phyloP scores from a whole-genome alignment of 2,113 vertebrate species.

The Cyphomyrus discorhynchus region DNA sequence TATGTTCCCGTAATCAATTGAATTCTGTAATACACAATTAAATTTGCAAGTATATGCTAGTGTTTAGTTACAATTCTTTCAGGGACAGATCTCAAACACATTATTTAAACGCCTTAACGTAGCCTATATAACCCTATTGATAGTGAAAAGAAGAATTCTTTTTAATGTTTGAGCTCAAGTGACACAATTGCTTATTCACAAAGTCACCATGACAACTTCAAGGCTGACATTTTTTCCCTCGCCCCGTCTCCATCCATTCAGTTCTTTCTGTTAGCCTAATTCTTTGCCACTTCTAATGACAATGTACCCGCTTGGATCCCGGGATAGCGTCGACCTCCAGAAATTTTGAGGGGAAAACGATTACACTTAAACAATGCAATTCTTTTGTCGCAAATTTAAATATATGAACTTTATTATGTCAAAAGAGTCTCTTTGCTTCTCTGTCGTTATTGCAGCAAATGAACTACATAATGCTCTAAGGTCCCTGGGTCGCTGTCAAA shows the following conservation, averaged over 20 bases:
- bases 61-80: not conserved
- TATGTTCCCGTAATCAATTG: slow-evolving; percentile 8
- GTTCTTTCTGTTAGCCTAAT: slow-evolving; percentile 40
- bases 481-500: not conserved
- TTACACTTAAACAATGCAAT: not conserved
- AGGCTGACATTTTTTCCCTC: slow-evolving; percentile 48
- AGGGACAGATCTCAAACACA: not conserved
- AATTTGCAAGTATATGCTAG: not conserved
- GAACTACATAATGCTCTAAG: not conserved
- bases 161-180: slow-evolving; percentile 48
- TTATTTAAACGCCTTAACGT: not conserved
- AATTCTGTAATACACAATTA: not conserved
- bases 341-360: not conserved
- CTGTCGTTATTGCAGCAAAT: not conserved
- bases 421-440: not conserved
- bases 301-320: slow-evolving; percentile 17
- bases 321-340: slow-evolving; percentile 19
- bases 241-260: slow-evolving; percentile 37
- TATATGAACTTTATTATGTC: not conserved
- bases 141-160: slow-evolving; percentile 32
- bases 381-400: slow-evolving; percentile 2
- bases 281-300: slow-evolving; percentile 33
- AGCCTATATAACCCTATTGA: slow-evolving; percentile 14
- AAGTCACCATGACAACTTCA: slow-evolving; percentile 65
- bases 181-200: slow-evolving; percentile 57